A percentile compares a stretch with the other conserved stretches of the same genome.
phyloP scores from a whole-genome alignment of 1,140 invertebrate species.

The Drosophila erecta region DNA sequence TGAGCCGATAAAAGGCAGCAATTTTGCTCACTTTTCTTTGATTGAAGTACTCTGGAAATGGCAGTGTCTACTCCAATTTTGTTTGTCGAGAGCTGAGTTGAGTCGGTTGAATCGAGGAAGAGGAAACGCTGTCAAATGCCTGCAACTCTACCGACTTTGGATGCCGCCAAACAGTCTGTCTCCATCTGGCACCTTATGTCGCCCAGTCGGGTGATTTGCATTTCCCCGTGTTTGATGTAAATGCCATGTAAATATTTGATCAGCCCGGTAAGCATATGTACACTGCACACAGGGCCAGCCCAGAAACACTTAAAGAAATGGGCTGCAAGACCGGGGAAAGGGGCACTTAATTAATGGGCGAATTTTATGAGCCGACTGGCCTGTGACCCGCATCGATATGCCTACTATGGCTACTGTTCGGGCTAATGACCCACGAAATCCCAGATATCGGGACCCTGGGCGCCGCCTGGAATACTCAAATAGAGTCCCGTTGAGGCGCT shows the following conservation, averaged over 20 bases:
- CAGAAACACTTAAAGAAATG: conserved; percentile 29
- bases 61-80: conserved; percentile 53
- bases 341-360: conserved; percentile 56
- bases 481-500: conserved; percentile 27
- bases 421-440: conserved; percentile 64
- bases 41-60: conserved; percentile 51
- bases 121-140: conserved; percentile 46
- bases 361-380: conserved; percentile 29
- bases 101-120: conserved; percentile 7
- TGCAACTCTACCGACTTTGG: conserved; percentile 25
- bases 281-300: conserved; percentile 18
- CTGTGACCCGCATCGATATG: conserved; percentile 17
- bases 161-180: conserved; percentile 58
- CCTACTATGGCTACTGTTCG: conserved; percentile 54
- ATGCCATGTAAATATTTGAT: conserved; percentile 67
- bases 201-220: conserved; percentile 57
- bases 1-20: conserved; percentile 34
- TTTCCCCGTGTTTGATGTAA: conserved; percentile 60
- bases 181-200: not conserved
- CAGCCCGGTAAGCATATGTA: conserved; percentile 31
- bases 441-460: conserved; percentile 23
- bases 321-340: not conserved
- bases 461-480: conserved; percentile 52
- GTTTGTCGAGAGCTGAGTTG: conserved; percentile 37
- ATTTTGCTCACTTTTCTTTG: conserved; percentile 55